phyloP scores from a whole-genome alignment of 2,888 invertebrate species.

The Trissoscelio sp. region DNA sequence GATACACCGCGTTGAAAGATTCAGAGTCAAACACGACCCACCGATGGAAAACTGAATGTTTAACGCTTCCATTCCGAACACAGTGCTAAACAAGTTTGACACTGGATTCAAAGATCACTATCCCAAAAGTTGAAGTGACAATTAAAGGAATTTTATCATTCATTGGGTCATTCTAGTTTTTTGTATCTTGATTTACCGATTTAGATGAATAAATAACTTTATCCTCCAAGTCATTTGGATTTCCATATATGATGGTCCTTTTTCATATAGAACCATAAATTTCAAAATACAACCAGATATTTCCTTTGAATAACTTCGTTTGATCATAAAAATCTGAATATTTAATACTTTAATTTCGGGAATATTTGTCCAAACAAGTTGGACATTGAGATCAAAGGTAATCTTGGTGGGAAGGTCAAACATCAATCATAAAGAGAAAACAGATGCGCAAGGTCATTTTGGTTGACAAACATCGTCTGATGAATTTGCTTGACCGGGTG shows the following conservation, averaged over 20 bases:
- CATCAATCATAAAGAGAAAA: constrained; percentile 6
- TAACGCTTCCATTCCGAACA: constrained; percentile 7
- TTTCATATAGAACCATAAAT: no score
- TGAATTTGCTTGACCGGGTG: constrained; percentile 20
- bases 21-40: constrained; percentile 38
- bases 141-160: neutral
- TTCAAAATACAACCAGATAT: no score
- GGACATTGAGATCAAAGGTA: neutral
- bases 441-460: constrained; percentile 9
- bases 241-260: no score
- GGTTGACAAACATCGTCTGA: neutral
- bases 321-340: neutral
- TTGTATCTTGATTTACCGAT: neutral
- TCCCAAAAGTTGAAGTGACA: neutral
- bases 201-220: no score
- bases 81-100: constrained; percentile 4
- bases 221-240: no score
- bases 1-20: constrained; percentile 48
- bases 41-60: constrained; percentile 44
- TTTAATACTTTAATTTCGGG: neutral
- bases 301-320: neutral
- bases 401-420: constrained; percentile 8
- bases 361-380: neutral
- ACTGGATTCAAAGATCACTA: neutral
- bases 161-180: neutral